Evolutionary conservation across 2,797 vertebrate genomes (phyloP).

Genomic region (Mus caroli): DNA sequence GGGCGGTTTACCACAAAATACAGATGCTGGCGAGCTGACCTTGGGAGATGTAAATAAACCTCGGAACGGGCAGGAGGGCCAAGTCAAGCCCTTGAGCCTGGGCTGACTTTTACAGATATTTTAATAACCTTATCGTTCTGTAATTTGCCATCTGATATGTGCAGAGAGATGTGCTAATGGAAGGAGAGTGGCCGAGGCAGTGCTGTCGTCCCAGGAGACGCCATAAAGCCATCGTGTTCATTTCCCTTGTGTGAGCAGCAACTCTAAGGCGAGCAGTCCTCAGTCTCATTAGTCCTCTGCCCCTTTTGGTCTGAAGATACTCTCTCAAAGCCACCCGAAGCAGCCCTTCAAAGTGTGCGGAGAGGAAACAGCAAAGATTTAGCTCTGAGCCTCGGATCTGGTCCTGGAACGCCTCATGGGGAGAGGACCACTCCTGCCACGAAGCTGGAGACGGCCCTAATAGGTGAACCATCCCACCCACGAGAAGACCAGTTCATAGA

Average conservation of each 20-base stretch:
- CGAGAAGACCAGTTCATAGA: no score
- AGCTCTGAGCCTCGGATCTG: not conserved
- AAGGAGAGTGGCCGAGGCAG: not conserved
- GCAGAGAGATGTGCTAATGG: conserved; percentile 61
- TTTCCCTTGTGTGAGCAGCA: conserved; percentile 26
- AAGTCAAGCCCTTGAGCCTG: not conserved
- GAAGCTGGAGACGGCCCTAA: not conserved
- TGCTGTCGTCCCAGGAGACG: not conserved
- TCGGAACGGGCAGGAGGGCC: not conserved
- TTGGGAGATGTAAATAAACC: conserved; percentile 51
- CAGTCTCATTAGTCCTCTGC: not conserved
- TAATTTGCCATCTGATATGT: conserved; percentile 52
- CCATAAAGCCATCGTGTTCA: not conserved
- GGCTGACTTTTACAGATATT: conserved; percentile 55
- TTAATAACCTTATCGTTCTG: conserved; percentile 46
- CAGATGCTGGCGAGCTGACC: conserved; percentile 38
- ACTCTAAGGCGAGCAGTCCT: not conserved
- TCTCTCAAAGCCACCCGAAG: not conserved
- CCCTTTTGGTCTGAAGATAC: not conserved
- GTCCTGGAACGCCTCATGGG: not conserved
- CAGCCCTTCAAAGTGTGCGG: not conserved
- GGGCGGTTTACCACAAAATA: not conserved
- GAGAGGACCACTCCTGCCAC: not conserved
- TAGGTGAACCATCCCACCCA: not conserved
- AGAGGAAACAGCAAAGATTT: not conserved